Base-by-base conservation (phyloP, 23 tunicate species). In the Trididemnum nubilum region DNA sequence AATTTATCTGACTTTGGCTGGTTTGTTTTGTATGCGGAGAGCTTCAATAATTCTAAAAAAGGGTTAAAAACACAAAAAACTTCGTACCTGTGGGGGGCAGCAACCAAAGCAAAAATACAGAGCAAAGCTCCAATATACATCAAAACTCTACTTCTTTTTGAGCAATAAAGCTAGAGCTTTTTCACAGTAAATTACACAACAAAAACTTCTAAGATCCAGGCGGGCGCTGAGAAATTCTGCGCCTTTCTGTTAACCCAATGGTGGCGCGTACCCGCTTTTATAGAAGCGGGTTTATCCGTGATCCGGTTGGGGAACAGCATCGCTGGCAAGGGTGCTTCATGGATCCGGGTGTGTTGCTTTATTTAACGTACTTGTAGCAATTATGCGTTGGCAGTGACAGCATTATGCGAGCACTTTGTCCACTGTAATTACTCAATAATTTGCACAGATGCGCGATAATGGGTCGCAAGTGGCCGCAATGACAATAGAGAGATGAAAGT, bases 41-140 rank as follows among this genome's bases (percentile, higher is more conserved):
- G n/a, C n/a, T n/a, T n/a, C n/a, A n/a, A n/a, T n/a, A n/a, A n/a
- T n/a, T n/a, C n/a, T n/a, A n/a, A n/a, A n/a, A 44, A 44, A 9
- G 15, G 15, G 54, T 15, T 21, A 5, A 15, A 69, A 9, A 69
- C 38, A 33, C 18, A 69, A 34, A 69, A 3, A 33, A 29, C 36
- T 28, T 29, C 84, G 78, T 51, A 83, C 97, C 97, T 84, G 80
- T 72, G 77, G 81, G 85, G 83, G 86, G 75, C 90, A 91, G 97
- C 90, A 58, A 73, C 81, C 85, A 85, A 81, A 79, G 97, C 89
- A 70, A 76, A 85, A 51, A 91, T 74, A 69, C 90, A 91, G 91
- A 91, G 97, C 90, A 85, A 77, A 35, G 86, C 97, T 91, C 87
- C 84, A 49, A 80, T 64, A 81, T 87, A 76, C 97, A 91, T 91